These are phyloP conservation scores for Tipula confusa DNA, from an alignment of 2,888 invertebrate genomes.

Conservation along the genomic window DNA sequence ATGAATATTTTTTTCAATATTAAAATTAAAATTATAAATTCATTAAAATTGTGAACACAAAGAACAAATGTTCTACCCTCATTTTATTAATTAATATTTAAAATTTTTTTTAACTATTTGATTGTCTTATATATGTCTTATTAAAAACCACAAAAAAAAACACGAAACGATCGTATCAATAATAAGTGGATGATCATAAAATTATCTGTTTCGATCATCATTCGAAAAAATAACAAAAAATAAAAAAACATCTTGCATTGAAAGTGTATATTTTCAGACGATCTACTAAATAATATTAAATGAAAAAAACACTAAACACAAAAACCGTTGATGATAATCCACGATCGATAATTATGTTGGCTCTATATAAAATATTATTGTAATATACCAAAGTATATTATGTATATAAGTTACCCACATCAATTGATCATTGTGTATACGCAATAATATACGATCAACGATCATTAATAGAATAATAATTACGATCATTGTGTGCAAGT, in stretches of 20 bases:
- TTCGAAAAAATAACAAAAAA: neutral
- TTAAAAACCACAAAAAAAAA: constrained; percentile 16
- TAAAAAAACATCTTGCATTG: constrained; percentile 5
- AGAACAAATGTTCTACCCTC: constrained; percentile 25
- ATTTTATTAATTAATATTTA: constrained; percentile 20
- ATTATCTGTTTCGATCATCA: constrained; percentile 9
- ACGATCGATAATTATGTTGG: constrained; percentile 20
- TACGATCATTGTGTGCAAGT: neutral
- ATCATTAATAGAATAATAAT: constrained; percentile 25
- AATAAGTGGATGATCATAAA: constrained; percentile 20
- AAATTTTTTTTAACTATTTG: neutral
- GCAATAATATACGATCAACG: neutral
- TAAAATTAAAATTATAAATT: neutral
- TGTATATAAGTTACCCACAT: neutral
- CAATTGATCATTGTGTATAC: neutral
- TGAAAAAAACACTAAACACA: too few relatives aligned
- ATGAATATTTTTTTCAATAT: constrained; percentile 20
- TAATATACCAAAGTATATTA: too few relatives aligned
- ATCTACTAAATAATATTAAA: too few relatives aligned
- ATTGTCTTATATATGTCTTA: neutral
- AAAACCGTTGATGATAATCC: constrained; percentile 25
- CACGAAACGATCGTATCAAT: neutral
- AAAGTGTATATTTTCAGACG: neutral
- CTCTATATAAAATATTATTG: too few relatives aligned
- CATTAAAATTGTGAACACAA: neutral